A percentile compares a stretch with the other conserved stretches of the same genome.
These are phyloP conservation scores for Agrilus planipennis DNA, from an alignment of 1,140 invertebrate genomes.

Conservation along the genomic window DNA sequence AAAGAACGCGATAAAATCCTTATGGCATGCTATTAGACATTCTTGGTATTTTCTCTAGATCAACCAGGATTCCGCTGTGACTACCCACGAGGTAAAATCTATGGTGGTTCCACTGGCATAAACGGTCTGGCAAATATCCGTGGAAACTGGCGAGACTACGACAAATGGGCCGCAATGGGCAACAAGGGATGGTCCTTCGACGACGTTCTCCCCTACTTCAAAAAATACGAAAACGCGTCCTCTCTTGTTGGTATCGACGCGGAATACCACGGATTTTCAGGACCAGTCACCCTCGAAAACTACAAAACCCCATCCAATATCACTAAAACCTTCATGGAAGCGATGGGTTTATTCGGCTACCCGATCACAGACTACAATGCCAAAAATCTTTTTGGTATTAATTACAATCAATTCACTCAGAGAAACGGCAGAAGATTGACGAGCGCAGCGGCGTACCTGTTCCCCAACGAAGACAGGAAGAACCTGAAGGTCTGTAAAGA, in stretches of 20 bases:
- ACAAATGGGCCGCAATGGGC: constrained; percentile 46
- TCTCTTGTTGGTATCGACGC: too few species aligned
- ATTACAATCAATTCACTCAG: too few species aligned
- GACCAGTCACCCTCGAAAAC: too few species aligned
- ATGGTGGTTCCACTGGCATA: constrained; percentile 64
- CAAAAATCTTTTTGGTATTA: too few species aligned
- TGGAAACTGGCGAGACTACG: constrained; percentile 45
- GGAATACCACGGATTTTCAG: constrained; percentile 33
- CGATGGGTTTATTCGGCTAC: too few species aligned
- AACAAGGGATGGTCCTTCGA: constrained; percentile 69
- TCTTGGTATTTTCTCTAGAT: constrained; percentile 32
- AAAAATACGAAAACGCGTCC: constrained; percentile 69
- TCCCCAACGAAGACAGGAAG: too few species aligned
- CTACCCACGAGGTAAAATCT: constrained; percentile 56
- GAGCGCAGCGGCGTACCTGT: too few species aligned
- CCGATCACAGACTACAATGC: too few species aligned
- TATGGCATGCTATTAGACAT: background rate
- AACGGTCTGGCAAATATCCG: constrained; percentile 74
- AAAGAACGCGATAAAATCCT: constrained; percentile 36
- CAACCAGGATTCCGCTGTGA: constrained; percentile 46
- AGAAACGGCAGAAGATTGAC: too few species aligned
- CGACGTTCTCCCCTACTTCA: constrained; percentile 71
- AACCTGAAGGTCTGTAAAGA: too few species aligned
- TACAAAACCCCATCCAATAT: too few species aligned
- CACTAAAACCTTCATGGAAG: too few species aligned